Conservation (phyloP, 1,140 invertebrate species). For the Brachionus sp. region DNA sequence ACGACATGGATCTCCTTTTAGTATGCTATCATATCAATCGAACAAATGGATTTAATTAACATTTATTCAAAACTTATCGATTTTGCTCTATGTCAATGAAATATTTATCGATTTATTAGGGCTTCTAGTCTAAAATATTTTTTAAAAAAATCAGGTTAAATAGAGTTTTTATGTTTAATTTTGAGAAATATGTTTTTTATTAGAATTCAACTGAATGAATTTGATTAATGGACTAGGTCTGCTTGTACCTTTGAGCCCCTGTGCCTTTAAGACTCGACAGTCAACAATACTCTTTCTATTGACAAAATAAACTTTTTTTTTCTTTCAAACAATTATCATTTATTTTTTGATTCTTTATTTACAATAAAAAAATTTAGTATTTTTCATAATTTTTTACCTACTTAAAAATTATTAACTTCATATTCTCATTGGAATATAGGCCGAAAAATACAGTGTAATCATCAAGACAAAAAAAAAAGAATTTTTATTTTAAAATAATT, state of each 20-base stretch:
- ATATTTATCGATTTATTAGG: not conserved
- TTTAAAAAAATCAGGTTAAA: not conserved
- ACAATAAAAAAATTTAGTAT: no score
- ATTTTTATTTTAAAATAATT: no score
- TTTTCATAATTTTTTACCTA: no score
- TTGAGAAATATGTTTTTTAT: slow-evolving; percentile 6
- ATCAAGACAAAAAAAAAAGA: no score
- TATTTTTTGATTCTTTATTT: no score
- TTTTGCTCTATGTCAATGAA: not conserved
- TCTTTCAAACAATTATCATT: no score
- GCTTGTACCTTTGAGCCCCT: not conserved
- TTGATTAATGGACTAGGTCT: not conserved
- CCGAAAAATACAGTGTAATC: no score
- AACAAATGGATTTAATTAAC: not conserved
- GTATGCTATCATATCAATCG: not conserved
- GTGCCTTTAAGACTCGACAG: not conserved
- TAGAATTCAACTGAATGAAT: not conserved
- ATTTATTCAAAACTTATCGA: not conserved
- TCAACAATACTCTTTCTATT: not conserved
- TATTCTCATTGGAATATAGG: no score
- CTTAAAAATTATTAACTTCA: no score
- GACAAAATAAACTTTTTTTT: no score
- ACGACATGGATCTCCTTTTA: not conserved
- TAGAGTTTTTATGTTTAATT: not conserved
- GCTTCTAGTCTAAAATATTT: not conserved